Evolutionary conservation across 2,113 vertebrate genomes (phyloP).

Genomic region (Gymnobelideus leadbeateri): DNA sequence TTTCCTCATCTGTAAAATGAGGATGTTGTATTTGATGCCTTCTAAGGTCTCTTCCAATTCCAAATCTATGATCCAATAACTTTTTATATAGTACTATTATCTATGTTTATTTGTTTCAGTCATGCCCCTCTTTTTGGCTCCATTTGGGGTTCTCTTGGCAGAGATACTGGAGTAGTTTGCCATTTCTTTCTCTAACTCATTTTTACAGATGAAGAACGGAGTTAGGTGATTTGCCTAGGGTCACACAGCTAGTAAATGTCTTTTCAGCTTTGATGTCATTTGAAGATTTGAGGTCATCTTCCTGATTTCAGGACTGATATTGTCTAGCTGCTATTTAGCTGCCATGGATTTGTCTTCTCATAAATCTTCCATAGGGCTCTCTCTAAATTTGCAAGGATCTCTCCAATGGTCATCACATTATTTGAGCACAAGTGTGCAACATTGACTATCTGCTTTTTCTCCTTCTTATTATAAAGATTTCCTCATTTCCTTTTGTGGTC

Average conservation of each 20-base stretch:
- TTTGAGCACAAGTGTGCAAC: not conserved
- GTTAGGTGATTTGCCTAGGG: not conserved
- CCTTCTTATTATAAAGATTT: not conserved
- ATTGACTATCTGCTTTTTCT: not conserved
- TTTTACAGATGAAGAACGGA: not conserved
- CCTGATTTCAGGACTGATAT: not conserved
- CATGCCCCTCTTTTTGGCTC: not conserved
- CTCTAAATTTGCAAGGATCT: not conserved
- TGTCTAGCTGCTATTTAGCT: not conserved
- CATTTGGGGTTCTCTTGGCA: not conserved
- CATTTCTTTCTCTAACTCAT: not conserved
- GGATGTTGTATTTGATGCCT: not conserved
- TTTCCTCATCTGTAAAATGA: not conserved
- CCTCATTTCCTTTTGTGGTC: not conserved
- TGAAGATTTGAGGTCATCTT: not conserved
- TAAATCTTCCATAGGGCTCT: not conserved
- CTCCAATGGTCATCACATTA: not conserved
- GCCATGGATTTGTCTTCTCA: not conserved
- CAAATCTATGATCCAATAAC: not conserved
- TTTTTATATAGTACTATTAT: not conserved
- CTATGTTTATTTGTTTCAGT: not conserved
- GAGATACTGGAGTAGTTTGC: not conserved
- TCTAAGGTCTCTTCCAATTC: not conserved
- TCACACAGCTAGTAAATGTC: not conserved
- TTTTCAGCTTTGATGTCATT: not conserved